Evolutionary conservation across 2,888 invertebrate genomes (phyloP), one percentile per base, ranked within the genome.

Genomic region (Cephus spinipes): DNA sequence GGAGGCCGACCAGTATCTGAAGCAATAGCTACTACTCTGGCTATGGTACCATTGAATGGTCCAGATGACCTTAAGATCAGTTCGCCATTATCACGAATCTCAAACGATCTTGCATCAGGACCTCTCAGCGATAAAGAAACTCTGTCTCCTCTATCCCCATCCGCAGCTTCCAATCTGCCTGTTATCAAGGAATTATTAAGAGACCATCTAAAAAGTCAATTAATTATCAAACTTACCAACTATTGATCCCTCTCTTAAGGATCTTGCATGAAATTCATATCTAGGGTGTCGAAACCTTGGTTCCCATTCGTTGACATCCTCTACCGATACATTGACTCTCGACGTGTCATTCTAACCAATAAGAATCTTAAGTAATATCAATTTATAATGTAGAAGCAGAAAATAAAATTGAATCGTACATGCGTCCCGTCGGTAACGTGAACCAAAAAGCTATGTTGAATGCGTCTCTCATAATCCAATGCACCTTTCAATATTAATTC

Each of bases 261-360:
- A 86, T 74, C 87, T 87, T 34, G 90, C 89, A 76, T 90, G 89
- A 80, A 98, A 98, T 92, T 97, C 97, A 92, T 98, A 98, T 91
- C 97, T 96, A 9, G 96, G 95, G 91, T 96, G 95, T 1, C 96
- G 94, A 92, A 98, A 98, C 78, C 97, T 94, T 0, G 98, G 98
- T 91, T 97, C 97, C 97, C 98, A 98, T 90, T 98, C 98, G 92
- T 98, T 98, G 12, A 97, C 96, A 90, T 98, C 96, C 85, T 95
- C 92, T 30, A 98, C 96, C 1, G 96, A 95, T 36, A 98, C 93
- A 87, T 96, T 96, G 4, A 98, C 94, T 11, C 95, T 94, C 0
- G 97, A 95, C 0, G 97, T 96, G 90, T 97, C 97, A 91, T 97
- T 97, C 96, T 97, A 92, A 1, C 92, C 91, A 79, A 82, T 74